Conservation (phyloP, 2,888 invertebrate genomes). For the Xestia xanthographa region DNA sequence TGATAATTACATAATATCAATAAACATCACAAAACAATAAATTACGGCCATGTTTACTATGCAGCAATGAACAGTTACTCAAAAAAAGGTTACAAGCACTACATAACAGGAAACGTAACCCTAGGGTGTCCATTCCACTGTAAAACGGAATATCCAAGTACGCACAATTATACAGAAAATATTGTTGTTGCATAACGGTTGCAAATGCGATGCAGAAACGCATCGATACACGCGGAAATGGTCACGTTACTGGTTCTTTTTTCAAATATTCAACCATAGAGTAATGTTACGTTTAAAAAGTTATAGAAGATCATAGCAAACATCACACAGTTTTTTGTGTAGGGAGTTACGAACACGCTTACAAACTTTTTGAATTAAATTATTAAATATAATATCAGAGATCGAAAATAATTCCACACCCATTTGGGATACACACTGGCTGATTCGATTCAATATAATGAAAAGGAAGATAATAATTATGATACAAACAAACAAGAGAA, state of each 20-base stretch:
- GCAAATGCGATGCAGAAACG: conserved; percentile 55
- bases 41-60: conserved; percentile 11
- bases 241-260: conserved; percentile 28
- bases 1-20: background rate
- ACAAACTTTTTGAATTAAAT: background rate
- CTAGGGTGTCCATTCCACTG: conserved; percentile 64
- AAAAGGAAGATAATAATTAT: background rate
- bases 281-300: conserved; percentile 1
- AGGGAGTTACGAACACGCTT: background rate
- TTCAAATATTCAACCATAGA: conserved; percentile 1
- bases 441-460: background rate
- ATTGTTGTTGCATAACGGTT: conserved; percentile 63
- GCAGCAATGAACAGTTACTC: conserved; percentile 34
- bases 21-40: conserved; percentile 16
- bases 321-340: background rate
- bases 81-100: conserved; percentile 51
- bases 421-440: background rate
- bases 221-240: conserved; percentile 61
- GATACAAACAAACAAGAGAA: background rate
- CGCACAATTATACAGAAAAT: conserved; percentile 60
- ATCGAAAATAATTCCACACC: too few relatives aligned
- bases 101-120: conserved; percentile 57
- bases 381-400: too few relatives aligned
- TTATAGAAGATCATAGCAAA: background rate
- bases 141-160: conserved; percentile 57